A percentile compares a stretch with the other conserved stretches of the same genome.
Conservation (phyloP, 2,797 vertebrate species). For the Falco naumanni region DNA sequence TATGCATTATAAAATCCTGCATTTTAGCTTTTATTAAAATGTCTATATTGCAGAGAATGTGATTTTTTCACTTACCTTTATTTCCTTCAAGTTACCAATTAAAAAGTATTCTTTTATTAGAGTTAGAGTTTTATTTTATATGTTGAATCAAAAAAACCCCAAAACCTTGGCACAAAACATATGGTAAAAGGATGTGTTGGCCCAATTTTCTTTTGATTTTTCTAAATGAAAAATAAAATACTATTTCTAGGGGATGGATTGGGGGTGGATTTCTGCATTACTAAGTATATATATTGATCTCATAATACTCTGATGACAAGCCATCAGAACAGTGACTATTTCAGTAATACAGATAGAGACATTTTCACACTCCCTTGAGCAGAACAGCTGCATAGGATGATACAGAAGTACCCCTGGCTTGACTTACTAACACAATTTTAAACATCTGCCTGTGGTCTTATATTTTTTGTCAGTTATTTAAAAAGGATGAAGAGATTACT, state of each 20-base stretch:
- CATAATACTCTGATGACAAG: not conserved
- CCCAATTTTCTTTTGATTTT: not conserved
- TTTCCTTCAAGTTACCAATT: not conserved
- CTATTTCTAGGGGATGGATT: not conserved
- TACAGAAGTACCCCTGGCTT: not conserved
- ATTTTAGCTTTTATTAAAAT: not conserved
- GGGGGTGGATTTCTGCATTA: not conserved
- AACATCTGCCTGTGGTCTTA: not conserved
- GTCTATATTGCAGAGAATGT: not conserved
- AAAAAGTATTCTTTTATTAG: not conserved
- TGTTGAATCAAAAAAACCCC: not conserved
- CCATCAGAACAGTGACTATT: not conserved
- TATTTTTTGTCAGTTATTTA: not conserved
- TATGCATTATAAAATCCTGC: not conserved
- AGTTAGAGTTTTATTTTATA: not conserved
- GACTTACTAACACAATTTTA: not conserved
- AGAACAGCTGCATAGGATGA: not conserved
- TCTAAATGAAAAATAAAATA: not conserved
- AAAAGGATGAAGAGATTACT: not conserved
- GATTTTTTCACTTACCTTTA: not conserved
- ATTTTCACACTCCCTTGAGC: not conserved
- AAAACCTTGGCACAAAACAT: not conserved
- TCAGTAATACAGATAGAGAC: not conserved
- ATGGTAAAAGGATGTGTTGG: not conserved
- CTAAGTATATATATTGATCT: not conserved